Conservation (phyloP, 2,888 invertebrate species). For the Xylocampa areola region DNA sequence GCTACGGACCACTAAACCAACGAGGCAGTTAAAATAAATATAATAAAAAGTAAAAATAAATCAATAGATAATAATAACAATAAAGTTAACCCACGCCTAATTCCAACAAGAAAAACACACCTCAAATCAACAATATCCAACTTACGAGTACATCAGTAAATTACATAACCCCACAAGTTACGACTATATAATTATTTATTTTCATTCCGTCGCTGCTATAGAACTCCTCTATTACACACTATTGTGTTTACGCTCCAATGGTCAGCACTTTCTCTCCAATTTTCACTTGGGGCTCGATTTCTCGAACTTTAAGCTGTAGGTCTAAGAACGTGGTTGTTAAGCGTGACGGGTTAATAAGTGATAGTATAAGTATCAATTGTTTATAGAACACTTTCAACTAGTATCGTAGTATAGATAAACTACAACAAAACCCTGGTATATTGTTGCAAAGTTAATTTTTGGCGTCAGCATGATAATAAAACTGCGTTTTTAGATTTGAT, state of each 20-base stretch:
- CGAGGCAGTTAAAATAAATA: too few species aligned
- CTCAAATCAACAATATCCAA: not conserved
- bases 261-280: slow-evolving; percentile 51
- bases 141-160: too few species aligned
- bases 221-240: slow-evolving; percentile 13
- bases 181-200: slow-evolving; percentile 35
- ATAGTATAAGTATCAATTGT: not conserved
- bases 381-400: too few species aligned
- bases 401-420: too few species aligned
- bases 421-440: too few species aligned
- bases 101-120: not conserved
- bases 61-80: too few species aligned
- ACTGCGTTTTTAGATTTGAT: too few species aligned
- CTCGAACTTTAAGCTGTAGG: slow-evolving; percentile 47
- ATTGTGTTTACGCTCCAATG: slow-evolving; percentile 63
- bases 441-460: too few species aligned
- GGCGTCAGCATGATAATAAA: too few species aligned
- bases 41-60: too few species aligned
- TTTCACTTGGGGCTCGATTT: slow-evolving; percentile 55
- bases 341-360: slow-evolving; percentile 23
- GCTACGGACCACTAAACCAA: too few species aligned
- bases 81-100: too few species aligned
- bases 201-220: slow-evolving; percentile 17
- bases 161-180: slow-evolving; percentile 32
- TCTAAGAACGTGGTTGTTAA: slow-evolving; percentile 12